Evolutionary conservation across 2,113 vertebrate genomes (phyloP), one percentile per base, ranked within the genome.

Genomic region (Tetrao urogallus): DNA sequence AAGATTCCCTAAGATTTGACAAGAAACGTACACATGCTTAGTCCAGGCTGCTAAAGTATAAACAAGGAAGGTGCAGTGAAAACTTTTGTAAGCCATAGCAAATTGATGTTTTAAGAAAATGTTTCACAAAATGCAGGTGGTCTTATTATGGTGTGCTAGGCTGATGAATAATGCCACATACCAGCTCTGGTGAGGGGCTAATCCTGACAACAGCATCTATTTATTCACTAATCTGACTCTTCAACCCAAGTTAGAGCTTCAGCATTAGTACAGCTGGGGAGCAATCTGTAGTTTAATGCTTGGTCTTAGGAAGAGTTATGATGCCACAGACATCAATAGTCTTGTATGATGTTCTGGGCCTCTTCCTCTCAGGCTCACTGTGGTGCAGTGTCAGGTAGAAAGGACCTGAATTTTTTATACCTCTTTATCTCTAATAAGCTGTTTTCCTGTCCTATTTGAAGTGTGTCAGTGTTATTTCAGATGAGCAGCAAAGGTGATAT

Each of bases 371-470:
- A 47, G 52, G 38, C 43, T 48, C 20, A 8, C 3, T 52, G 54
- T 2, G 17, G 21, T 40, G 34, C 5, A 32, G 13, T 25, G 25
- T n/a, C 0, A 0, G 10, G 18, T 10, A 72, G 28, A 20, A n/a
- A 36, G 69, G 16, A 40, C 24, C 13, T 73, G 13, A 9, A 7
- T 18, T 76, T 82, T 76, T 94, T 94, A 92, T 79, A 64, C 30
- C 54, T 20, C 2, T 0, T 10, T 32, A 12, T 19, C 30, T 92
- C 48, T 93, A 67, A 42, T 52, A 50, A 80, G 60, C 24, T 42
- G 36, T 61, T 64, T 70, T 45, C 54, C 3, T 4, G 47, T 45
- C 8, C 42, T 15, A 1, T 90, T 40, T 89, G 67, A 89, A 89
- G 36, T 11, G 3, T 83, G 22, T 34, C 60, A 34, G 18, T 74